Percentiles rank a stretch among this genome's conserved stretches.
Evolutionary conservation across 2,797 vertebrate genomes (phyloP).

Genomic region (Sebastes baramenuke): DNA sequence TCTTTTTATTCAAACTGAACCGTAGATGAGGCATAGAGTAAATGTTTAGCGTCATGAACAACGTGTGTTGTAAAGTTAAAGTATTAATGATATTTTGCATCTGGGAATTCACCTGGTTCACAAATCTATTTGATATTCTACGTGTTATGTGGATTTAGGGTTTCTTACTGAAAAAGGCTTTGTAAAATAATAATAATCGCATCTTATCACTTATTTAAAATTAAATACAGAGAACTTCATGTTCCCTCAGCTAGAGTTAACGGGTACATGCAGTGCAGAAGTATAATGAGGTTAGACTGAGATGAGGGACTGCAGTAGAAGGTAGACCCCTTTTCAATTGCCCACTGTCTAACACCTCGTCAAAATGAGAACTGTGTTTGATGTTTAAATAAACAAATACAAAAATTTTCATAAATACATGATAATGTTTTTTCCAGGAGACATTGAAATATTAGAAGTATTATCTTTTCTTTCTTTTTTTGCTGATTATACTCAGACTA

Average conservation of each 20-base stretch:
- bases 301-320: not conserved
- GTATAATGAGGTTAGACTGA: conserved; percentile 3
- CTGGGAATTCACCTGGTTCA: not conserved
- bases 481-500: not conserved
- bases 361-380: not conserved
- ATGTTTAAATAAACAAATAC: not conserved
- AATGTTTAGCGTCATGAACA: not conserved
- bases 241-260: not conserved
- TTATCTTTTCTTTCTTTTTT: not conserved
- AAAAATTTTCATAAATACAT: not conserved
- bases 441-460: not conserved
- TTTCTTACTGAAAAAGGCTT: not conserved
- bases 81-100: not conserved
- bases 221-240: not conserved
- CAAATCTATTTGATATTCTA: not conserved
- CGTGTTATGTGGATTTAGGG: not conserved
- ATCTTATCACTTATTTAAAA: not conserved
- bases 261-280: not conserved
- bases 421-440: not conserved
- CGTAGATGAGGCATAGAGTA: not conserved
- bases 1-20: not conserved
- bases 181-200: not conserved
- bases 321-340: not conserved
- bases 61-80: not conserved
- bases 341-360: not conserved